Percentiles rank a stretch among this genome's conserved stretches.
phyloP scores from a whole-genome alignment of 1,140 invertebrate species.

The Chymomyza costata region DNA sequence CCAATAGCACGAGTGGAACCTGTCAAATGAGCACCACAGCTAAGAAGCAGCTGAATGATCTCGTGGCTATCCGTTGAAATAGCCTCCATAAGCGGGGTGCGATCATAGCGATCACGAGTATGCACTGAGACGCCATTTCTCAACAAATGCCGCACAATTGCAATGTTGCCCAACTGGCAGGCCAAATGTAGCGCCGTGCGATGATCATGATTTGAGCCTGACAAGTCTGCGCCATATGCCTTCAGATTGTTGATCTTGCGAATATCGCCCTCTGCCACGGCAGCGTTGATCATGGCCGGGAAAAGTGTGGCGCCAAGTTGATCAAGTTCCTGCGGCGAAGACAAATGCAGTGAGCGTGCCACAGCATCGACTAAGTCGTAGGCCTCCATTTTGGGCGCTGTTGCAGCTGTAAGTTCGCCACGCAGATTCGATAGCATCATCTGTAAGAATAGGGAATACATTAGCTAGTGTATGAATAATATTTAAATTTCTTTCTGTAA shows the following conservation, averaged over 20 bases:
- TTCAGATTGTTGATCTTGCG: conserved; percentile 76
- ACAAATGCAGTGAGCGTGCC: conserved; percentile 80
- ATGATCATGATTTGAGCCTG: conserved; percentile 85
- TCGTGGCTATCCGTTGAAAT: conserved; percentile 80
- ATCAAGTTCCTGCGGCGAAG: conserved; percentile 81
- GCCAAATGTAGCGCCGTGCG: conserved; percentile 90
- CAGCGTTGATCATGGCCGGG: conserved; percentile 85
- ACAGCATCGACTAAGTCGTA: conserved; percentile 81
- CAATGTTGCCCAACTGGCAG: conserved; percentile 81
- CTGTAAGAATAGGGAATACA: no score
- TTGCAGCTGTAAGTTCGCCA: conserved; percentile 77
- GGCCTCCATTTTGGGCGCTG: conserved; percentile 70
- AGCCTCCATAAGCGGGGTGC: conserved; percentile 80
- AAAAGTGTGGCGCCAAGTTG: conserved; percentile 85
- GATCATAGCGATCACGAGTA: conserved; percentile 77
- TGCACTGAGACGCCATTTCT: conserved; percentile 91
- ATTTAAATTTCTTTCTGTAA: no score
- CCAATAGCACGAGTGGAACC: conserved; percentile 77
- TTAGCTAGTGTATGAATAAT: no score
- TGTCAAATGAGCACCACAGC: conserved; percentile 81
- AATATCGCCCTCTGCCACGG: conserved; percentile 82
- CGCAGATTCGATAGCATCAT: conserved; percentile 87
- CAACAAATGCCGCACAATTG: conserved; percentile 85
- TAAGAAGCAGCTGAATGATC: conserved; percentile 79
- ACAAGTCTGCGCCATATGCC: conserved; percentile 83